Base-by-base conservation (phyloP, 2,888 invertebrate genomes). In the Kuschelorhynchus macadamiae region DNA sequence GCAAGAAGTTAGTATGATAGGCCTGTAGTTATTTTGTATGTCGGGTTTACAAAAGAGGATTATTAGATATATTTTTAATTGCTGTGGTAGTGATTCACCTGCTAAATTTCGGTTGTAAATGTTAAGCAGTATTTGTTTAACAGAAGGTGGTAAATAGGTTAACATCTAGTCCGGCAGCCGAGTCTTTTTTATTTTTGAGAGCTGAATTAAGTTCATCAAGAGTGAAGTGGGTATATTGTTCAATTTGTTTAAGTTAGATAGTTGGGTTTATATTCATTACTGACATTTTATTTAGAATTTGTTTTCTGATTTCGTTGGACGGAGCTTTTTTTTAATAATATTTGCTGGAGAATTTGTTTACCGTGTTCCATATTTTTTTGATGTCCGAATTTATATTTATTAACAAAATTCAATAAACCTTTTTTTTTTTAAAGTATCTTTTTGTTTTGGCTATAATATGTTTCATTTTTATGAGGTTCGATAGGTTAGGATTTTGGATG, bases 371-470 rank as follows among this genome's bases (percentile, higher is more conserved):
- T 12, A 53, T 44, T 14, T 47, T 21, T 14, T 47, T n/a, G 12
- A 41, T 21, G n/a, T 59, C 17, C 0, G 65, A 36, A 1, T 47
- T 30, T 30, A 49, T 57, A 47, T 59, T 65, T 1, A 59, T 39
- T 44, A 16, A 30, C 64, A 57, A n/a, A 57, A 65, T 0, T n/a
- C 30, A 8, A 33, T 47, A 17, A 65, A 65, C 41, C 39, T 57
- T 8, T 18, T 7, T 46, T 14, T 46, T n/a, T n/a, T n/a, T n/a
- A n/a, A n/a, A n/a, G n/a, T n/a, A n/a, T n/a, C n/a, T n/a, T n/a
- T n/a, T n/a, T n/a, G n/a, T n/a, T n/a, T n/a, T n/a, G n/a, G n/a
- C n/a, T n/a, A n/a, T n/a, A n/a, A n/a, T n/a, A n/a, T n/a, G n/a
- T n/a, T n/a, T n/a, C n/a, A n/a, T n/a, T n/a, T n/a, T n/a, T n/a